Evolutionary conservation across 1,140 invertebrate genomes (phyloP).

Genomic region (Zeugodacus cucurbitae): DNA sequence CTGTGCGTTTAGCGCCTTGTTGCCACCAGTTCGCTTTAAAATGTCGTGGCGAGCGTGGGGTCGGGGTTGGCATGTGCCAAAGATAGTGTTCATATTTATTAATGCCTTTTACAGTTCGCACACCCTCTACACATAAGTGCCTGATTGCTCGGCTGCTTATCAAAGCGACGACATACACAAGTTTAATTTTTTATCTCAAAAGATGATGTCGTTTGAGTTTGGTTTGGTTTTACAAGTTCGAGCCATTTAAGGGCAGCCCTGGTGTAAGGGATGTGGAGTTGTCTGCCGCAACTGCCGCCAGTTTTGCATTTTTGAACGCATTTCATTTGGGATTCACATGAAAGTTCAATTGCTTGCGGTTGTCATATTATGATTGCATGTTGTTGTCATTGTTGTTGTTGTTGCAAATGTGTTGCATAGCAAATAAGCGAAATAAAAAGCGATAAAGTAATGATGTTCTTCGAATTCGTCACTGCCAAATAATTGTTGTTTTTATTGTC

Average conservation of each 20-base stretch:
- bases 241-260: not conserved
- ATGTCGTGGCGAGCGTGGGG: not conserved
- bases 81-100: conserved; percentile 39
- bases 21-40: not conserved
- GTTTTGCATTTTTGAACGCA: not conserved
- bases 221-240: not conserved
- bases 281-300: not conserved
- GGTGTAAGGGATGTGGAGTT: not conserved
- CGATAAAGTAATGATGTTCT: not conserved
- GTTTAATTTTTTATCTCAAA: conserved; percentile 4
- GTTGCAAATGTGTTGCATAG: conserved; percentile 9
- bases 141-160: not conserved
- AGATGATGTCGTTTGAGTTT: not conserved
- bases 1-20: not conserved
- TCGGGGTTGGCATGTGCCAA: conserved; percentile 23
- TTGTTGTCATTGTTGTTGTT: not conserved
- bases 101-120: conserved; percentile 37
- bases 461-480: not conserved
- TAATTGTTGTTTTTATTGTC: not conserved
- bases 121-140: conserved; percentile 13
- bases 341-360: conserved; percentile 27
- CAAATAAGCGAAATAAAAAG: conserved; percentile 28
- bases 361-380: not conserved
- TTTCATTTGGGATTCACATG: not conserved
- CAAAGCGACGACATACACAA: conserved; percentile 21